A percentile compares a stretch with the other conserved stretches of the same genome.
phyloP scores from a whole-genome alignment of 2,113 vertebrate species.

The Corydoras maculifer region DNA sequence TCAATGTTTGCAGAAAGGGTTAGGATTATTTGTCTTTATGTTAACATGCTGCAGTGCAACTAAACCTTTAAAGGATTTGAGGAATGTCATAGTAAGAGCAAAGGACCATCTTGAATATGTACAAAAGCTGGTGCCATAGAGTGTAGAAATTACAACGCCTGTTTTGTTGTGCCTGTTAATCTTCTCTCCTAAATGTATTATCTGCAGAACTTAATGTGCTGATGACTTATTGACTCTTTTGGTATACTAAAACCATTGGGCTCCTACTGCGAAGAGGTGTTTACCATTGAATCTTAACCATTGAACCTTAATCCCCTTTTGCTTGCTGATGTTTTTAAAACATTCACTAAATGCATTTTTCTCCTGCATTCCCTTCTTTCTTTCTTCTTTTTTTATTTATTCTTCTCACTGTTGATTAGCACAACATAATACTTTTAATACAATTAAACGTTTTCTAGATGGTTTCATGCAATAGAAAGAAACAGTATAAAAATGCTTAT shows the following conservation, averaged over 20 bases:
- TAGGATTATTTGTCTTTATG: conserved; percentile 15
- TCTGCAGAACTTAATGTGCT: conserved; percentile 39
- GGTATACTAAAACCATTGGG: conserved; percentile 41
- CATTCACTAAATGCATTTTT: conserved; percentile 12
- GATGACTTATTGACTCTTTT: conserved; percentile 53
- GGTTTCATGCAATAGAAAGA: conserved; percentile 21
- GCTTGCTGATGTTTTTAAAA: conserved; percentile 44
- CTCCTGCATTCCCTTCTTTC: neutral
- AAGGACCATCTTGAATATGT: conserved; percentile 32
- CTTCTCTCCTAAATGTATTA: conserved; percentile 44
- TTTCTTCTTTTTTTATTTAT: neutral
- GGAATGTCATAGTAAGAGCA: conserved; percentile 20
- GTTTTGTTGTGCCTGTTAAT: conserved; percentile 42
- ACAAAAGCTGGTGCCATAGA: conserved; percentile 23
- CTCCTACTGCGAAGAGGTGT: conserved; percentile 38
- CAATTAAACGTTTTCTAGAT: conserved; percentile 27
- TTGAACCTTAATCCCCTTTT: conserved; percentile 48
- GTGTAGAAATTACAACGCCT: conserved; percentile 23
- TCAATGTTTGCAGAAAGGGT: conserved; percentile 3
- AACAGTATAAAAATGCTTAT: conserved; percentile 7
- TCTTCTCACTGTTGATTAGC: conserved; percentile 6
- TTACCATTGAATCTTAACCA: conserved; percentile 40
- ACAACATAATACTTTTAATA: conserved; percentile 13
- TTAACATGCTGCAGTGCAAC: neutral
- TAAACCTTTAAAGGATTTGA: conserved; percentile 26